phyloP scores from a whole-genome alignment of 2,797 vertebrate genomes.

The Synanceia verrucosa region DNA sequence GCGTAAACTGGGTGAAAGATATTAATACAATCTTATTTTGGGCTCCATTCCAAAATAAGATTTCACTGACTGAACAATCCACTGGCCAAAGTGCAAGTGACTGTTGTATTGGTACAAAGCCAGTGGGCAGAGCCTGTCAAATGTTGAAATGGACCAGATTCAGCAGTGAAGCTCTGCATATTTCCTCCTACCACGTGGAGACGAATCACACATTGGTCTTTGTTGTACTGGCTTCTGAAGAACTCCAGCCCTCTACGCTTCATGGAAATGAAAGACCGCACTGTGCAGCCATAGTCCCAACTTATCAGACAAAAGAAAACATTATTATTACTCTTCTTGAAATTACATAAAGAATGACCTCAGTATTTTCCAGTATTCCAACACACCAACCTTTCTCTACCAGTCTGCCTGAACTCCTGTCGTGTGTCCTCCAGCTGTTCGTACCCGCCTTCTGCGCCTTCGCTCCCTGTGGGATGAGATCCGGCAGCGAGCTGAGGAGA shows the following conservation, averaged over 20 bases:
- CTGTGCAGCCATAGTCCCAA: slow-evolving; percentile 45
- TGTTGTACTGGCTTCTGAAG: slow-evolving; percentile 35
- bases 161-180: background rate
- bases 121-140: background rate
- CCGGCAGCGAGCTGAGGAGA: slow-evolving; percentile 92
- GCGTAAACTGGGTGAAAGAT: slow-evolving; percentile 15
- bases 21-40: slow-evolving; percentile 14
- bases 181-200: slow-evolving; percentile 19
- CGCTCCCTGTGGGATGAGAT: slow-evolving; percentile 98
- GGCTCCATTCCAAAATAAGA: slow-evolving; percentile 26
- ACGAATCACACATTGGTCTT: slow-evolving; percentile 17
- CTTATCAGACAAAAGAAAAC: slow-evolving; percentile 2
- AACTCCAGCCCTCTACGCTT: slow-evolving; percentile 16
- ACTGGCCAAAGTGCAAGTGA: background rate
- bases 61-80: slow-evolving; percentile 2
- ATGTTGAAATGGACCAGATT: slow-evolving; percentile 6
- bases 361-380: background rate
- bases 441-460: slow-evolving; percentile 90
- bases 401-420: background rate
- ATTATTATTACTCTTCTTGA: background rate
- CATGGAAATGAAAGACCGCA: slow-evolving; percentile 39
- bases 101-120: slow-evolving; percentile 4
- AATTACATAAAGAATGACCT: background rate
- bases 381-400: background rate
- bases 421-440: slow-evolving; percentile 73